These are phyloP conservation scores for Drosophila micromelanica DNA, from an alignment of 1,140 invertebrate species.

Conservation along the genomic window DNA sequence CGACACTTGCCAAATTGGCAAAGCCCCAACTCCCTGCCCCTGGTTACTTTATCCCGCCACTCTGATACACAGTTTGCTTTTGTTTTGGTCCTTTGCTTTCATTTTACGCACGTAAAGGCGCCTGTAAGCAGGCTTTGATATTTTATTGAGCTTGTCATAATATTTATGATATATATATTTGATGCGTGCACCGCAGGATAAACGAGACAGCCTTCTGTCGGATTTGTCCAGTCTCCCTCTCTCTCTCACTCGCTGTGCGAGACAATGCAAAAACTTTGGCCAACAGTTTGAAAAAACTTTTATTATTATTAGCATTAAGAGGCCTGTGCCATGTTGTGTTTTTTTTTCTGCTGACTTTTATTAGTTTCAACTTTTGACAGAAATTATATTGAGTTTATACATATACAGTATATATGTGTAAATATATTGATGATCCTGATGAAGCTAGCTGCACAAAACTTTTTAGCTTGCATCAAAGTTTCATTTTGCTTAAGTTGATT, in stretches of 20 bases:
- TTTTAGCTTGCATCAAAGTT: slow-evolving; percentile 60
- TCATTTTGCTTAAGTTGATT: slow-evolving; percentile 37
- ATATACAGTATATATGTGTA: slow-evolving; percentile 29
- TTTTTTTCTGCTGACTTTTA: slow-evolving; percentile 56
- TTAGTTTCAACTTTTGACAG: slow-evolving; percentile 82
- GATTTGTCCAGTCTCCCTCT: slow-evolving; percentile 1
- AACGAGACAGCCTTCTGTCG: slow-evolving; percentile 27
- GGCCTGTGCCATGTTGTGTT: slow-evolving; percentile 55
- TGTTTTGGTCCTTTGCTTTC: slow-evolving; percentile 40
- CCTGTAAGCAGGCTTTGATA: slow-evolving; percentile 69
- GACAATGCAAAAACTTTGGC: slow-evolving; percentile 71
- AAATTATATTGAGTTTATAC: slow-evolving; percentile 76
- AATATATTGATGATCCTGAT: slow-evolving; percentile 66
- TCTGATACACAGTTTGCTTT: slow-evolving; percentile 7
- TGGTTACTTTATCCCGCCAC: neutral
- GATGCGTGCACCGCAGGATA: slow-evolving; percentile 39
- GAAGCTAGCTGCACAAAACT: slow-evolving; percentile 56
- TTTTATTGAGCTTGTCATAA: slow-evolving; percentile 81
- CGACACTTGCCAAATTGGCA: slow-evolving; percentile 78
- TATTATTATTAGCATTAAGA: slow-evolving; percentile 79
- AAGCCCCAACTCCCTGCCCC: slow-evolving; percentile 1
- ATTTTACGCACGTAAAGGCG: slow-evolving; percentile 63
- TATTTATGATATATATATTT: slow-evolving; percentile 79
- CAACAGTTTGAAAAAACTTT: slow-evolving; percentile 67
- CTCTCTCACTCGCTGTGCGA: neutral